Evolutionary conservation across 2,113 vertebrate genomes (phyloP).

Genomic region (Tylochromis polylepis): DNA sequence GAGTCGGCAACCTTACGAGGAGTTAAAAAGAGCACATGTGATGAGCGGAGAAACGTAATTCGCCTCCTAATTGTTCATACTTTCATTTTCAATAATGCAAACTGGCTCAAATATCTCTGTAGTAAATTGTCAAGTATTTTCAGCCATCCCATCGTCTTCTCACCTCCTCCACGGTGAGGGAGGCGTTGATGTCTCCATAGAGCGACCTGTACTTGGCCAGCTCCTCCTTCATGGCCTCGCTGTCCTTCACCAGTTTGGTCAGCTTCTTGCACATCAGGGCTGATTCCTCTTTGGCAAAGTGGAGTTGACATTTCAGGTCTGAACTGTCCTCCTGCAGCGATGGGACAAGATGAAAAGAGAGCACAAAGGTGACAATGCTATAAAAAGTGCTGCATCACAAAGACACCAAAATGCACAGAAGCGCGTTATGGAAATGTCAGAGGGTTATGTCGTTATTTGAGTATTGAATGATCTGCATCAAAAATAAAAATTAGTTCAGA

Average conservation of each 20-base stretch:
- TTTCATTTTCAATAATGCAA: not conserved
- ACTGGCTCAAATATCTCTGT: not conserved
- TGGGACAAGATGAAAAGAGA: not conserved
- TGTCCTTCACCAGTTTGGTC: slow-evolving; percentile 93
- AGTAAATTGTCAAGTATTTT: not conserved
- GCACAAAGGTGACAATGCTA: not conserved
- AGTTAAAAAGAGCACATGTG: not conserved
- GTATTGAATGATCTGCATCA: too few relatives aligned
- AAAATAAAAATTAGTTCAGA: not conserved
- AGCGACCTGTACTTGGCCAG: slow-evolving; percentile 89
- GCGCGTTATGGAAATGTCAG: not conserved
- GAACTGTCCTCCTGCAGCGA: slow-evolving; percentile 87
- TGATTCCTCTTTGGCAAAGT: slow-evolving; percentile 97
- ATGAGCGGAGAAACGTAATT: not conserved
- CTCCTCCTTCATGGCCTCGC: slow-evolving; percentile 93
- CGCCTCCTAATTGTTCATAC: not conserved
- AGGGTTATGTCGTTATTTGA: not conserved
- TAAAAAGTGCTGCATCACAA: not conserved
- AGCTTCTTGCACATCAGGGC: slow-evolving; percentile 98
- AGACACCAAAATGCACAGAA: not conserved
- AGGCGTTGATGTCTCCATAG: slow-evolving; percentile 88
- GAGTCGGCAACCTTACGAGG: slow-evolving; percentile 79
- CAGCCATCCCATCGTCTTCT: not conserved
- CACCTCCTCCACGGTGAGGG: slow-evolving; percentile 85
- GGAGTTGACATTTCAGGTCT: slow-evolving; percentile 94